Evolutionary conservation across 2,113 vertebrate genomes (phyloP).

Genomic region (Seriola dumerili): DNA sequence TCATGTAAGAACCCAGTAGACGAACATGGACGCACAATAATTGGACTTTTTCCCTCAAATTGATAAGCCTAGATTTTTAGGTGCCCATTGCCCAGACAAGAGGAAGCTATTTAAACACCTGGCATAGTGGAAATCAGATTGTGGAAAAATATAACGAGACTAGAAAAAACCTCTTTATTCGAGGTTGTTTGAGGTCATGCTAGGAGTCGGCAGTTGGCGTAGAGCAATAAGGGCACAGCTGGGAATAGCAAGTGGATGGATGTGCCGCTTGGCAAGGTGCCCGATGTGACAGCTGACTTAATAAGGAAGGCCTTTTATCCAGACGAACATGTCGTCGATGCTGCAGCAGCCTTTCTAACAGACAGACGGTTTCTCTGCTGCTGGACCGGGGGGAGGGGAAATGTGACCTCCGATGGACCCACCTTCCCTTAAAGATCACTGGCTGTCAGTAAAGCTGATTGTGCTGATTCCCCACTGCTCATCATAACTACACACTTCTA

Average conservation of each 20-base stretch:
- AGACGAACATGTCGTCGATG: slow-evolving; percentile 55
- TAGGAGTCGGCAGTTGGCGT: slow-evolving; percentile 37
- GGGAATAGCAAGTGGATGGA: slow-evolving; percentile 55
- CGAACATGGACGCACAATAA: background rate
- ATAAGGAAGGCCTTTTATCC: slow-evolving; percentile 66
- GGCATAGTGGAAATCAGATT: background rate
- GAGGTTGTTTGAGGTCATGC: slow-evolving; percentile 48
- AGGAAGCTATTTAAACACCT: background rate
- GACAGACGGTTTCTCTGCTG: slow-evolving; percentile 1
- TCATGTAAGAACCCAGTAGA: background rate
- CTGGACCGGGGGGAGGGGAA: background rate
- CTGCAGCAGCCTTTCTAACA: slow-evolving; percentile 19
- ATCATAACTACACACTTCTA: background rate
- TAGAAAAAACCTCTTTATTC: background rate
- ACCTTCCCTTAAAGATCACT: slow-evolving; percentile 3
- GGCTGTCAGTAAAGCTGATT: slow-evolving; percentile 14
- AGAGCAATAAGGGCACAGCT: slow-evolving; percentile 52
- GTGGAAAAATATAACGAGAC: background rate
- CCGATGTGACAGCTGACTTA: slow-evolving; percentile 69
- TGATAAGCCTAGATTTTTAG: background rate
- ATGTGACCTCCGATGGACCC: background rate
- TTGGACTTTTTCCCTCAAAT: background rate
- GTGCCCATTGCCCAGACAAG: background rate
- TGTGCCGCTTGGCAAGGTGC: slow-evolving; percentile 59
- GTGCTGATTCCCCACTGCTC: background rate